A percentile compares a stretch with the other conserved stretches of the same genome.
Evolutionary conservation across 2,113 vertebrate genomes (phyloP).

Genomic region (Corythornis madagascariensis): DNA sequence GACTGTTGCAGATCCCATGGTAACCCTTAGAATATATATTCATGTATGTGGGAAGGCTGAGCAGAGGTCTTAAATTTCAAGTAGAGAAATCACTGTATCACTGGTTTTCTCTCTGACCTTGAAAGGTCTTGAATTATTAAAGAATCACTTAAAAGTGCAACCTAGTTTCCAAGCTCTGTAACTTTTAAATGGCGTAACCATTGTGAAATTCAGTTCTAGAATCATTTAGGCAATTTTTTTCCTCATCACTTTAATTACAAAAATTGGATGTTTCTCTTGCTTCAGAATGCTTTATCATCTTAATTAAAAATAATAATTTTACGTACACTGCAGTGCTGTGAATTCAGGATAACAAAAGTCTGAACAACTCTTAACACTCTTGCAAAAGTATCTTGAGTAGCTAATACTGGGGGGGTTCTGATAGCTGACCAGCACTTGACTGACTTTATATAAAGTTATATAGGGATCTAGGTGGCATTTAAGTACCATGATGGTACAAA

Average conservation of each 20-base stretch:
- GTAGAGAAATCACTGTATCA: slow-evolving; percentile 28
- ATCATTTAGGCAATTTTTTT: slow-evolving; percentile 27
- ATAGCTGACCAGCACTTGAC: not conserved
- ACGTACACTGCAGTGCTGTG: not conserved
- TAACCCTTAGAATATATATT: not conserved
- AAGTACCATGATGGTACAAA: not conserved
- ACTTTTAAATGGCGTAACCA: slow-evolving; percentile 23
- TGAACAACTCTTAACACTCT: not conserved
- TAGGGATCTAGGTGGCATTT: not conserved
- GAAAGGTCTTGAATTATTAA: slow-evolving; percentile 70
- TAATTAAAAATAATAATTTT: slow-evolving; percentile 50
- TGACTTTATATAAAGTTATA: not conserved
- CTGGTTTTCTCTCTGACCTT: slow-evolving; percentile 64
- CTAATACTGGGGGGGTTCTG: not conserved
- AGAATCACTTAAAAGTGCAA: slow-evolving; percentile 46
- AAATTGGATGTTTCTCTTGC: slow-evolving; percentile 23
- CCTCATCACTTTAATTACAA: slow-evolving; percentile 38
- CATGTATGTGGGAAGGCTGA: not conserved
- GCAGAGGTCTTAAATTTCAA: slow-evolving; percentile 20
- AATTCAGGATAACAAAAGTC: slow-evolving; percentile 5
- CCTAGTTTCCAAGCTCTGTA: slow-evolving; percentile 48
- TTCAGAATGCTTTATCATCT: slow-evolving; percentile 39
- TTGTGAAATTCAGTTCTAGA: slow-evolving; percentile 44
- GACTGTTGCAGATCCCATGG: not conserved
- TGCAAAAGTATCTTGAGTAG: not conserved